Percentiles rank a stretch among this genome's conserved stretches.
phyloP scores from a whole-genome alignment of 2,797 vertebrate genomes.

The Sus cebifrons region DNA sequence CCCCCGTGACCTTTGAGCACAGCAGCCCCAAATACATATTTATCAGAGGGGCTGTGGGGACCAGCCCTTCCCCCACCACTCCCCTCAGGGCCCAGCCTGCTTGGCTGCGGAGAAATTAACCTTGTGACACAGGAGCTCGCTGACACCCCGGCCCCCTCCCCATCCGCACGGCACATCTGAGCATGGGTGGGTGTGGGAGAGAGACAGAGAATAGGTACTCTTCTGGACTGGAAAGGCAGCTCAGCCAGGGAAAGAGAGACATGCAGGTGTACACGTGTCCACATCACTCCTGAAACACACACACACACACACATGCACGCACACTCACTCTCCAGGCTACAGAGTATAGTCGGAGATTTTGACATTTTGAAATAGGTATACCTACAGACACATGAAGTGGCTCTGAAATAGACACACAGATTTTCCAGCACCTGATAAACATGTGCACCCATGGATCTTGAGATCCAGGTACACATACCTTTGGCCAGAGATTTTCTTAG shows the following conservation, averaged over 20 bases:
- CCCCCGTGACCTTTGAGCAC: slow-evolving; percentile 82
- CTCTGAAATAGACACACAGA: not conserved
- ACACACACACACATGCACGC: not conserved
- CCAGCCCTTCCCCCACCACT: slow-evolving; percentile 85
- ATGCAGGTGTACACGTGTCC: not conserved
- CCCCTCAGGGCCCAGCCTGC: slow-evolving; percentile 88
- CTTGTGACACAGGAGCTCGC: slow-evolving; percentile 85
- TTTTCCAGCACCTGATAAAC: not conserved
- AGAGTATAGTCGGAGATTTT: not conserved
- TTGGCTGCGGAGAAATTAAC: slow-evolving; percentile 88
- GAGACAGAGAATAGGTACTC: slow-evolving; percentile 19
- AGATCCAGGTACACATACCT: not conserved
- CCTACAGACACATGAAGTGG: not conserved
- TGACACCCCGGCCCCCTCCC: slow-evolving; percentile 79
- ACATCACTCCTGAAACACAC: not conserved
- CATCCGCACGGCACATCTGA: slow-evolving; percentile 72
- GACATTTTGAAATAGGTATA: not conserved
- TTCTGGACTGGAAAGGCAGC: slow-evolving; percentile 30
- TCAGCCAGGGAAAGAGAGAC: not conserved
- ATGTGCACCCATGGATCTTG: not conserved
- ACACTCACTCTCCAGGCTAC: not conserved
- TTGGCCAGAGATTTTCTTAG: not conserved
- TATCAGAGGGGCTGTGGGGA: slow-evolving; percentile 87
- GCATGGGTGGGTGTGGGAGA: slow-evolving; percentile 85
- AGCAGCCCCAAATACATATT: slow-evolving; percentile 88